A percentile compares a stretch with the other conserved stretches of the same genome.
Evolutionary conservation across 2,888 invertebrate genomes (phyloP).

Genomic region (Tipula unca): DNA sequence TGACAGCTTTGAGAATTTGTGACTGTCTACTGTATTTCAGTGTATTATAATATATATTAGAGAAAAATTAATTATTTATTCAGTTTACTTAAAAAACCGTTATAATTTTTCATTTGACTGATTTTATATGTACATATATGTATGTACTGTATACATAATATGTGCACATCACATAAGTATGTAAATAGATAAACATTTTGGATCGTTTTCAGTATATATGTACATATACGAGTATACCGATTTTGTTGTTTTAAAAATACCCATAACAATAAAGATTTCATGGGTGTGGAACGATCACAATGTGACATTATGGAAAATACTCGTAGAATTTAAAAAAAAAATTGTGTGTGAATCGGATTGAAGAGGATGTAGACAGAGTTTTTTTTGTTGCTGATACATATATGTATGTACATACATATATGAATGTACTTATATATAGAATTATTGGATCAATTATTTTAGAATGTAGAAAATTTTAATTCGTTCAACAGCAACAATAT

Average conservation of each 20-base stretch:
- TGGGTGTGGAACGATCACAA: conserved; percentile 4
- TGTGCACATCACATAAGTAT: not conserved
- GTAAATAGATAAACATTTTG: not conserved
- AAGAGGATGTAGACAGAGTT: not conserved
- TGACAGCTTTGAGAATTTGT: not conserved
- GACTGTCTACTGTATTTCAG: not conserved
- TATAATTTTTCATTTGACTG: not conserved
- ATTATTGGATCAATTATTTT: not conserved
- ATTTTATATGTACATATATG: no score
- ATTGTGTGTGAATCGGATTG: not conserved
- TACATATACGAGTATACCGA: not conserved
- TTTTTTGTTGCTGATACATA: not conserved
- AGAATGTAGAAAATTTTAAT: not conserved
- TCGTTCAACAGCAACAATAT: not conserved
- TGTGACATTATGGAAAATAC: conserved; percentile 14
- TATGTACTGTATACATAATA: not conserved
- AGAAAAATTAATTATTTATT: not conserved
- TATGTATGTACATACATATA: not conserved
- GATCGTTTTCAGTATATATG: not conserved
- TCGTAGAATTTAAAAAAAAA: not conserved
- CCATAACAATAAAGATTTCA: conserved; percentile 8
- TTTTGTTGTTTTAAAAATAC: conserved; percentile 8
- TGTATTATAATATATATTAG: not conserved
- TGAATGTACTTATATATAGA: not conserved
- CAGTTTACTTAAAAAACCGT: conserved; percentile 3